These are phyloP conservation scores for Sicus ferrugineus DNA, from an alignment of 2,888 invertebrate genomes.

Conservation along the genomic window DNA sequence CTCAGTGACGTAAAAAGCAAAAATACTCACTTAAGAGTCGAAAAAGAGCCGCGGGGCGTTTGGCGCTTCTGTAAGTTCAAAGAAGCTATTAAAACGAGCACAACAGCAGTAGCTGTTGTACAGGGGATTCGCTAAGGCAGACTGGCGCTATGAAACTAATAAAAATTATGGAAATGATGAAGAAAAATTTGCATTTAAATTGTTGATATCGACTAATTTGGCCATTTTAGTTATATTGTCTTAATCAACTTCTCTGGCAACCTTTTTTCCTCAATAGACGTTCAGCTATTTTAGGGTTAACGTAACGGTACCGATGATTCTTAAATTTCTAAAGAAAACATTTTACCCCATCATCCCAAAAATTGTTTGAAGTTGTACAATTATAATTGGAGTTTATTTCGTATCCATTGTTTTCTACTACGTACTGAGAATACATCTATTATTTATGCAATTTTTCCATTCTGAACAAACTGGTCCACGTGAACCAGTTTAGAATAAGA, in stretches of 20 bases:
- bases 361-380: too few relatives aligned
- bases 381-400: background rate
- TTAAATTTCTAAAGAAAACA: too few relatives aligned
- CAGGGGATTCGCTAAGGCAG: background rate
- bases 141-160: constrained; percentile 12
- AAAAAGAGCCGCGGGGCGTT: background rate
- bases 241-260: too few relatives aligned
- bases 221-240: background rate
- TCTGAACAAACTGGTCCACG: background rate
- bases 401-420: background rate
- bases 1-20: background rate
- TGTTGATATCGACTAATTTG: constrained; percentile 29
- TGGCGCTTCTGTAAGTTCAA: background rate
- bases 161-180: constrained; percentile 25
- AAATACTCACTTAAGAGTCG: background rate
- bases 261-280: background rate
- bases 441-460: constrained; percentile 1
- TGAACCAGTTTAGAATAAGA: background rate
- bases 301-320: too few relatives aligned
- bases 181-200: constrained; percentile 39
- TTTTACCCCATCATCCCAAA: too few relatives aligned
- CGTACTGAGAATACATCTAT: background rate
- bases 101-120: background rate
- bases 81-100: background rate
- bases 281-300: background rate